Conservation (phyloP, 2,113 vertebrate species). For the Erythrocebus patas region DNA sequence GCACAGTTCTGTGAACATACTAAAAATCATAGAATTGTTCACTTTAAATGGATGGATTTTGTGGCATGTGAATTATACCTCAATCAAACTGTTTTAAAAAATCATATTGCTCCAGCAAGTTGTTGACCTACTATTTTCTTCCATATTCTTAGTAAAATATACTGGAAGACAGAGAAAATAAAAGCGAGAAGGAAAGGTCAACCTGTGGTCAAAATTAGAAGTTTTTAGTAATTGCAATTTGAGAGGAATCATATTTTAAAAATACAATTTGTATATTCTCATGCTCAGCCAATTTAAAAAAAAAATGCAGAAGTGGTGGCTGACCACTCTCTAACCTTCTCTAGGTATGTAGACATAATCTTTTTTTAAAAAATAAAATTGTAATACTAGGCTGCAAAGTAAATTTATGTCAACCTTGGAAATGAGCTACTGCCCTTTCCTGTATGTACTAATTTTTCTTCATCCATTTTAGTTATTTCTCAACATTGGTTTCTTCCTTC, state of each 20-base stretch:
- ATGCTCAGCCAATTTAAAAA: neutral
- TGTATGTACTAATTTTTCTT: neutral
- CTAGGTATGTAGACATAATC: neutral
- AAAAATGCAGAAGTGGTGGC: neutral
- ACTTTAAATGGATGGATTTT: neutral
- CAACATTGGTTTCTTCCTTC: neutral
- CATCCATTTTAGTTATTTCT: neutral
- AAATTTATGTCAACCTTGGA: neutral
- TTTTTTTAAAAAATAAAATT: neutral
- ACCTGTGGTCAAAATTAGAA: neutral
- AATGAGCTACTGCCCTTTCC: neutral
- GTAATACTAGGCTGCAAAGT: neutral
- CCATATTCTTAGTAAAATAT: neutral
- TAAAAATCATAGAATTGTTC: neutral
- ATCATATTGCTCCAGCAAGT: neutral
- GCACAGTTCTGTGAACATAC: neutral
- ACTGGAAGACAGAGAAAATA: neutral
- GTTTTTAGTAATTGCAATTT: neutral
- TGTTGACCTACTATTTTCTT: neutral
- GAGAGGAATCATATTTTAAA: neutral
- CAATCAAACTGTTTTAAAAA: neutral
- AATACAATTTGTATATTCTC: neutral
- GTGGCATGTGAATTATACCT: neutral
- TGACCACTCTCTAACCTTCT: too few relatives aligned
- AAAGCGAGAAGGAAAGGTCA: neutral